Base-by-base conservation (phyloP, 2,888 invertebrate genomes). In the Pollenia labialis region DNA sequence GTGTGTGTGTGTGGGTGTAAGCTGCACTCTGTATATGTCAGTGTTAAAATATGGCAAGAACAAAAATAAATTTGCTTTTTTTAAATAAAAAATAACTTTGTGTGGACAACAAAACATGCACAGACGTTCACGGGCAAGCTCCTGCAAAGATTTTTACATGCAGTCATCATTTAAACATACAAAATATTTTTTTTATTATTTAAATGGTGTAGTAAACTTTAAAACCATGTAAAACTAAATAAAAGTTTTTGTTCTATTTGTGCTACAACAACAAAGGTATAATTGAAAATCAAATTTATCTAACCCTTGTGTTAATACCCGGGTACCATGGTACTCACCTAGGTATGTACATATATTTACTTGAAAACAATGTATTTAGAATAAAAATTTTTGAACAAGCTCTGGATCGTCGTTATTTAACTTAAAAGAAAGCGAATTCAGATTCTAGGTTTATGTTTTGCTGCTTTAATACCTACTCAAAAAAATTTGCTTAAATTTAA, bases 81-180 rank as follows among this genome's bases (percentile, higher is more conserved):
- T 72, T 80, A 80, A 80, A 81, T 72, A 72, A 81, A 81, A 81
- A 81, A 72, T 64, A 64, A 72, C 80, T 81, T 62, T 62, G 8
- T 64, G 54, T 16, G 72, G 64, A 81, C 80, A 81, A 64, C 54
- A 56, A 46, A 32, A 72, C 44, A 32, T 11, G 16, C 54, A 1
- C 46, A 32, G 32, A 32, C 32, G 6, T 32, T 6, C 32, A 32
- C 0, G 32, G 44, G 16, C 68, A 76, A 58, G 52, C 40, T 10
- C 52, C 50, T 68, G 14, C 18, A 46, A 72, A 82, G 60, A 75
- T 68, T 60, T 76, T 40, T 48, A 69, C 76, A 74, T 32, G 48
- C 72, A 74, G 81, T 50, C 72, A 82, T 82, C 52, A 71, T 62
- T 82, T 23, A 1, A 23, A 1, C 18, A 82, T 82, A 82, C 54